phyloP scores from a whole-genome alignment of 64 coral and sea anemone species.

The Porites australiensis region DNA sequence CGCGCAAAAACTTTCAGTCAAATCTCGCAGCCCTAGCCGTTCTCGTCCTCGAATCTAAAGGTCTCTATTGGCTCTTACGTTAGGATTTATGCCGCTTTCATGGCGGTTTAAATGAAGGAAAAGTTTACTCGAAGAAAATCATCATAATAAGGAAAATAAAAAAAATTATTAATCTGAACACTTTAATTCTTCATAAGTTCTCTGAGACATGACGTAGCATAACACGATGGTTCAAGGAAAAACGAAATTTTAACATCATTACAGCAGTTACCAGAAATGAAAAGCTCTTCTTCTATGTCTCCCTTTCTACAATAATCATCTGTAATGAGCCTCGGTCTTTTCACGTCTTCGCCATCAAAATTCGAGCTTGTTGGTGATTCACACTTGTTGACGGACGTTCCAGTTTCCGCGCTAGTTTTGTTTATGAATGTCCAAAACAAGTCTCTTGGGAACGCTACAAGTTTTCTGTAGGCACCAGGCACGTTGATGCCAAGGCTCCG shows the following conservation, averaged over 20 bases:
- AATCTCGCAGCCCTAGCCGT: too few species aligned
- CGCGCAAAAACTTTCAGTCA: too few species aligned
- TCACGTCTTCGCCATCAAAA: neutral
- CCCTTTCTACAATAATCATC: neutral
- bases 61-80: too few species aligned
- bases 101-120: too few species aligned
- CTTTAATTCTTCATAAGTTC: constrained; percentile 85
- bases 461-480: constrained; percentile 88
- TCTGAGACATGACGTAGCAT: constrained; percentile 82
- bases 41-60: too few species aligned
- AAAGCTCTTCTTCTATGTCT: neutral
- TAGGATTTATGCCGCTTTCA: too few species aligned
- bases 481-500: constrained; percentile 59
- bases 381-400: neutral
- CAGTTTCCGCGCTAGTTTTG: neutral
- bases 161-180: too few species aligned
- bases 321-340: neutral
- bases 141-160: too few species aligned
- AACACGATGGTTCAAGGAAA: constrained; percentile 75
- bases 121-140: too few species aligned
- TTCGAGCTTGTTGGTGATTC: neutral
- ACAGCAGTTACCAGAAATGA: too few species aligned
- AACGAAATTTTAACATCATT: constrained; percentile 79
- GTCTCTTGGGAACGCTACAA: constrained; percentile 70
- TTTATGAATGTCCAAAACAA: constrained; percentile 43